A percentile compares a stretch with the other conserved stretches of the same genome.
phyloP scores from a whole-genome alignment of 2,797 vertebrate species.

The Takifugu rubripes region DNA sequence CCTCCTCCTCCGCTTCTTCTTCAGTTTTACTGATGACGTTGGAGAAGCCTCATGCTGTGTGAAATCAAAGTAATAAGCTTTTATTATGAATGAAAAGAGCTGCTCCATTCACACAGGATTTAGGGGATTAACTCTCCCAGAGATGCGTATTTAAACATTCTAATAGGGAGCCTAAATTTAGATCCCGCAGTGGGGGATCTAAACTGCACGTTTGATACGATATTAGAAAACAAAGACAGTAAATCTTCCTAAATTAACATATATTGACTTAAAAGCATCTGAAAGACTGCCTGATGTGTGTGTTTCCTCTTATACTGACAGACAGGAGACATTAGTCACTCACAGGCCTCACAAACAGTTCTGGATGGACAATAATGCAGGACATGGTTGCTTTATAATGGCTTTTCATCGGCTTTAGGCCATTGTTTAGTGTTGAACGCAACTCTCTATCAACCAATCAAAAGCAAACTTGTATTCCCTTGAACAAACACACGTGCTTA shows the following conservation, averaged over 20 bases:
- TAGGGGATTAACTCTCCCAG: constrained; percentile 37
- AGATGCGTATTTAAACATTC: constrained; percentile 37
- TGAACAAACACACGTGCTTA: too few species aligned
- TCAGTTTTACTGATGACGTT: constrained; percentile 1
- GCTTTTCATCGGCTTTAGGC: too few species aligned
- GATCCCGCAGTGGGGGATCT: constrained; percentile 1
- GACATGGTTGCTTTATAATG: too few species aligned
- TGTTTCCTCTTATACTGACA: background rate
- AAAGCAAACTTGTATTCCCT: too few species aligned
- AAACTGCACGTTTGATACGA: background rate
- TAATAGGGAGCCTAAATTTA: constrained; percentile 28
- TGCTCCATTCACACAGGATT: constrained; percentile 35
- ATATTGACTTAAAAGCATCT: background rate
- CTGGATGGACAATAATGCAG: too few species aligned
- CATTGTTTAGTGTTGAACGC: too few species aligned
- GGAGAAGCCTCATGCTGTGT: constrained; percentile 6
- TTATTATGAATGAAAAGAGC: constrained; percentile 17
- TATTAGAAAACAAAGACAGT: too few species aligned
- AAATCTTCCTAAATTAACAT: too few species aligned
- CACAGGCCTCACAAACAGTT: too few species aligned
- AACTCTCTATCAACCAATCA: too few species aligned
- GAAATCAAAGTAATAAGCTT: background rate
- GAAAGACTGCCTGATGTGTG: background rate
- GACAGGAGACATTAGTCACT: background rate
- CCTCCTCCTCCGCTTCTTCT: background rate